A percentile compares a stretch with the other conserved stretches of the same genome.
Conservation (phyloP, 2,113 vertebrate genomes). For the Cynopterus brachyotis region DNA sequence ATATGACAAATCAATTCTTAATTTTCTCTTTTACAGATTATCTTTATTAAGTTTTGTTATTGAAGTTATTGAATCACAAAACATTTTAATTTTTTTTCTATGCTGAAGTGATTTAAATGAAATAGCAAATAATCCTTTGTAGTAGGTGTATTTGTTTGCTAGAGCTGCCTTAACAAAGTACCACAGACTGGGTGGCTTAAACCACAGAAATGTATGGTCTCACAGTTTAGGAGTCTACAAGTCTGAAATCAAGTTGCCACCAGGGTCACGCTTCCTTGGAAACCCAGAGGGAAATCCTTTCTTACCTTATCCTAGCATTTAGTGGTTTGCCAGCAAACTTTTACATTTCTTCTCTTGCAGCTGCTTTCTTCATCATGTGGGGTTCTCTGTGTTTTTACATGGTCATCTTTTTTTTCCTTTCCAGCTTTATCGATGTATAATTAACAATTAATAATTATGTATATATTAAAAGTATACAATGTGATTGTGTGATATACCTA, state of each 20-base stretch:
- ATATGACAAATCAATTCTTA: neutral
- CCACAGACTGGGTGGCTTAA: neutral
- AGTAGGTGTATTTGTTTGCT: neutral
- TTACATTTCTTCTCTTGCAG: neutral
- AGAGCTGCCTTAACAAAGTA: neutral
- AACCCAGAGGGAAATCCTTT: neutral
- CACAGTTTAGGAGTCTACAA: neutral
- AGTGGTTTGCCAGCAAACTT: neutral
- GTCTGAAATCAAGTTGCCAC: neutral
- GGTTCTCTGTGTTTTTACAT: neutral
- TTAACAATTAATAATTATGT: neutral
- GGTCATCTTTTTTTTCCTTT: neutral
- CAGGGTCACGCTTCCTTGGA: neutral
- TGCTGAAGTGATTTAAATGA: neutral
- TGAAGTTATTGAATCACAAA: neutral
- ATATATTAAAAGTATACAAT: neutral
- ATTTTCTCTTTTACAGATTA: neutral
- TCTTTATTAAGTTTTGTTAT: neutral
- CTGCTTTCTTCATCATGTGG: neutral
- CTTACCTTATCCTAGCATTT: neutral
- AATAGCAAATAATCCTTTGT: neutral
- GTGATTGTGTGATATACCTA: neutral
- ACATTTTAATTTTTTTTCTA: neutral
- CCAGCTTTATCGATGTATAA: neutral
- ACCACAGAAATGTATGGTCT: neutral